Percentiles rank a stretch among this genome's conserved stretches.
These are phyloP conservation scores for Brachionus calyciflorus DNA, from an alignment of 1,140 invertebrate genomes.

Conservation along the genomic window DNA sequence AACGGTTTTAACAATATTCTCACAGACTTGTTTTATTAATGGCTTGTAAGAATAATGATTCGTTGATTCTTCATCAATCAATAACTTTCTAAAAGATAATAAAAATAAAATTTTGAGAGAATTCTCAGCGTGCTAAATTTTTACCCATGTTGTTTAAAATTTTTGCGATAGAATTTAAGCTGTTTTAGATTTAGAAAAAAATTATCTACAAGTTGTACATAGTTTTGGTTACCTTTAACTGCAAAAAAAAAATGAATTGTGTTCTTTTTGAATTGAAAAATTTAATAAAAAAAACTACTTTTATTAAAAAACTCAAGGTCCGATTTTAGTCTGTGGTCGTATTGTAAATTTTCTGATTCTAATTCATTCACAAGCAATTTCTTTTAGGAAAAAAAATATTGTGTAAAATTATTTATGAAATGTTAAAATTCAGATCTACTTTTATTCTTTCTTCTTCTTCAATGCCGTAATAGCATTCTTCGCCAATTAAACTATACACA, in stretches of 20 bases:
- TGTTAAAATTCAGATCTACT: background rate
- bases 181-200: slow-evolving; percentile 37
- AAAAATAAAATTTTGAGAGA: background rate
- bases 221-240: slow-evolving; percentile 2
- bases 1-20: slow-evolving; percentile 19
- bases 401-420: background rate
- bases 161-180: background rate
- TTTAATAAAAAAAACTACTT: background rate
- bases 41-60: slow-evolving; percentile 21
- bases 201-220: slow-evolving; percentile 3
- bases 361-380: background rate
- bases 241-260: background rate
- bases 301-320: slow-evolving; percentile 35
- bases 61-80: background rate
- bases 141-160: slow-evolving; percentile 13
- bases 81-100: background rate
- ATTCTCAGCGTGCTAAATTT: background rate
- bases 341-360: background rate
- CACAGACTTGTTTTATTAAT: slow-evolving; percentile 41
- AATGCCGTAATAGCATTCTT: slow-evolving; percentile 37
- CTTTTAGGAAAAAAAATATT: background rate
- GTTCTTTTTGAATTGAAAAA: background rate
- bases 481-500: slow-evolving; percentile 36
- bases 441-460: slow-evolving; percentile 44
- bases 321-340: background rate